These are phyloP conservation scores for Caranx melampygus DNA, from an alignment of 2,113 vertebrate species.

Conservation along the genomic window DNA sequence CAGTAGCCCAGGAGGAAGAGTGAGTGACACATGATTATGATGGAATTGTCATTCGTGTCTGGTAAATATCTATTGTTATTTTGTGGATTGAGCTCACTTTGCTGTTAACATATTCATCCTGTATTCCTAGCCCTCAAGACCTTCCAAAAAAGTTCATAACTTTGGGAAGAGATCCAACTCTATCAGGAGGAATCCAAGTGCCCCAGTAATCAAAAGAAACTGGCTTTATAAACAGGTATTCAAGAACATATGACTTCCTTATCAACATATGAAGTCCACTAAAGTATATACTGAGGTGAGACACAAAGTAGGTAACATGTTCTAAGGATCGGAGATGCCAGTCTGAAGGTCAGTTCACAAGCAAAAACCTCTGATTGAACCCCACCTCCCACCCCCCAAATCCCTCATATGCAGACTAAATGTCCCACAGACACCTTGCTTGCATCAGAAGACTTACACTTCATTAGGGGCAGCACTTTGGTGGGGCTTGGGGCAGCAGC, in stretches of 20 bases:
- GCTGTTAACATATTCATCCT: constrained; percentile 9
- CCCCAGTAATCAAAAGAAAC: constrained; percentile 92
- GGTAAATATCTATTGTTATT: not conserved
- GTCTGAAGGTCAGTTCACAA: too few relatives aligned
- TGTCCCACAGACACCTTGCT: too few relatives aligned
- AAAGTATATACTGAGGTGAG: not conserved
- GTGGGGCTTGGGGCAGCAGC: too few relatives aligned
- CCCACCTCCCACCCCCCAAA: too few relatives aligned
- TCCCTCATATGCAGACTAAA: too few relatives aligned
- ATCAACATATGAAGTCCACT: not conserved
- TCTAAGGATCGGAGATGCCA: not conserved
- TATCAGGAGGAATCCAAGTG: constrained; percentile 94
- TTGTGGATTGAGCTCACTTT: constrained; percentile 11
- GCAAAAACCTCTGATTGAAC: too few relatives aligned
- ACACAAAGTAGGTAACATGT: not conserved
- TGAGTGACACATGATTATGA: constrained; percentile 74
- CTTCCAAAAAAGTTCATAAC: constrained; percentile 97
- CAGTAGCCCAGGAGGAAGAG: constrained; percentile 90
- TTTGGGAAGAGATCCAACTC: constrained; percentile 99
- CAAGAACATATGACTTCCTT: not conserved
- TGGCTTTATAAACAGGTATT: constrained; percentile 99
- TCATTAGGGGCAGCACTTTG: too few relatives aligned
- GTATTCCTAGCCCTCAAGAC: constrained; percentile 89
- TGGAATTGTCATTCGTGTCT: not conserved
- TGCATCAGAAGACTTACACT: too few relatives aligned